Base-by-base conservation (phyloP, 2,888 invertebrate genomes). In the Leucophenga montana region DNA sequence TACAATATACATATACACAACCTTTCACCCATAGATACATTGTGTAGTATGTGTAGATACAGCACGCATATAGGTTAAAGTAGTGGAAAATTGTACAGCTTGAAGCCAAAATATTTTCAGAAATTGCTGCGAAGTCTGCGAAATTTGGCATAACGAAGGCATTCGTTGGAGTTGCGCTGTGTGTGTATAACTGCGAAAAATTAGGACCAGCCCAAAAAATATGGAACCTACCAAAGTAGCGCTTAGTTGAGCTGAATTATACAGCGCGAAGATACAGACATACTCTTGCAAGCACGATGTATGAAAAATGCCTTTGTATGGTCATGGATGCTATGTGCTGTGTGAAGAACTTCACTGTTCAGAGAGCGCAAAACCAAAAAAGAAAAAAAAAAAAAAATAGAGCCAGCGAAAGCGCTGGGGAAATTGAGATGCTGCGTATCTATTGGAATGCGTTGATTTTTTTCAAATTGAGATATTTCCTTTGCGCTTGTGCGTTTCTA, bases 291-390 rank as follows among this genome's bases (percentile, higher is more conserved):
- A 39, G 11, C 39, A 5, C 39, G 50, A n/a, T n/a, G n/a, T n/a
- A n/a, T n/a, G n/a, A n/a, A 22, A 48, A 48, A 64, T 64, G 62
- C 62, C 62, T 64, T 64, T 64, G 62, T 64, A 64, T 64, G 62
- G 62, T 64, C 62, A 64, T 64, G 62, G 62, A 64, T 64, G 48
- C 48, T 64, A 64, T 22, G 46, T 48, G 48, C n/a, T 50, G 50
- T n/a, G n/a, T n/a, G n/a, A n/a, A n/a, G n/a, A n/a, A n/a, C n/a
- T n/a, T 4, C 33, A 33, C 4, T 33, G 8, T 33, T 33, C 8
- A 3, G 33, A 33, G 33, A 33, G 3, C 8, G 3, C 33, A 8
- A 33, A 8, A 33, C 8, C 8, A 5, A 5, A 33, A 33, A 8
- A 33, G 33, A 33, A 8, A 33, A 33, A 33, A 33, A n/a, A n/a